Base-by-base conservation (phyloP, 23 tunicate genomes). In the Diplosoma virens region DNA sequence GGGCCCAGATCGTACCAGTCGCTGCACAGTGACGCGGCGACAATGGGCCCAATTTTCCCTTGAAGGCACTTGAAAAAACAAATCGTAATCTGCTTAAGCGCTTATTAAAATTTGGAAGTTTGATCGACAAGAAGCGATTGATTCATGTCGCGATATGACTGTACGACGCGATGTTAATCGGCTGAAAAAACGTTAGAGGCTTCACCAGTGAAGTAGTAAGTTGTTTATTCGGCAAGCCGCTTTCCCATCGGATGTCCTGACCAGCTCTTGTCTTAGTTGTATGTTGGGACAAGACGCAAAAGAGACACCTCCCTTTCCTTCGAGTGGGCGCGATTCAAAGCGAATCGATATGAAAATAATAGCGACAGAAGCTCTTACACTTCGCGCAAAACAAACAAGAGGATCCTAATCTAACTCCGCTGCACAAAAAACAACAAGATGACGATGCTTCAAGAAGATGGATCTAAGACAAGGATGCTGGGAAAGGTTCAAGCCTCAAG, bases 361-460 rank as follows among this genome's bases (percentile, higher is more conserved):
- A n/a, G 21, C 17, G 30, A 61, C 28, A 34, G 35, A 26, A 29
- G 23, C 61, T 61, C 69, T 29, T 61, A 61, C 69, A 29, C 35
- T 29, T 61, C 30, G 69, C 34, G 21, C 35, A 5, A 61, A 61
- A 61, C 34, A 61, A 61, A 61, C 69, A 61, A 3, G 69, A 29
- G 14, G 35, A 61, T 61, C 35, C 9, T 61, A 61, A 61, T 27
- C 69, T 61, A 61, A 27, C 35, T 3, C 9, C 69, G 6, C 35
- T 61, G 18, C 34, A 61, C 6, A 34, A n/a, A 61, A 61, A 61
- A 61, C 7, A 27, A 55, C 28, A 34, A 61, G 35, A 61, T 7
- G 11, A 35, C 11, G 6, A 35, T 5, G 34, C 2, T 61, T 29
- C 35, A 29, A 29, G 35, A 27, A 61, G 61, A 55, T n/a, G 23